Conservation (phyloP, 2,888 invertebrate species). For the Drosophila siamana region DNA sequence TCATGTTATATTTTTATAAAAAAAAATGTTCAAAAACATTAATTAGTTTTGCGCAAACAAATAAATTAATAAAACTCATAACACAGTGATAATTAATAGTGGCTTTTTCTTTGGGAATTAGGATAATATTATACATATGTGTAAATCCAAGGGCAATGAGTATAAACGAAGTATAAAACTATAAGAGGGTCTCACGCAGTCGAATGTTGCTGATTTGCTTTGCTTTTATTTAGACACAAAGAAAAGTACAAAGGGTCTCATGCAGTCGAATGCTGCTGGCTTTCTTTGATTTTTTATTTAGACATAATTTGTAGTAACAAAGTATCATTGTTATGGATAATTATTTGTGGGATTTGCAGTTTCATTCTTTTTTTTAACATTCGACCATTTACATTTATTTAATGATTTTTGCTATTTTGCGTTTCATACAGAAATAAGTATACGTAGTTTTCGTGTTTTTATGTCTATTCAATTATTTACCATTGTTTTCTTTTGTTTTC, state of each 20-base stretch:
- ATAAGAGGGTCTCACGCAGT: no score
- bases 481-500: conserved; percentile 10
- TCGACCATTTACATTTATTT: conserved; percentile 52
- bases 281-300: conserved; percentile 17
- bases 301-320: conserved; percentile 20
- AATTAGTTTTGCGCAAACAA: no score
- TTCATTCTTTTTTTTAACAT: conserved; percentile 34
- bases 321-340: conserved; percentile 11
- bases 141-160: no score
- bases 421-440: conserved; percentile 50
- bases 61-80: no score
- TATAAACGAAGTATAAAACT: no score
- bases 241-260: neutral
- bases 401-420: conserved; percentile 25
- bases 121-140: no score
- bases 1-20: no score
- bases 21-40: no score
- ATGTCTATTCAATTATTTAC: conserved; percentile 33
- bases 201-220: no score
- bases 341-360: conserved; percentile 11
- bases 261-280: neutral
- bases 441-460: conserved; percentile 31
- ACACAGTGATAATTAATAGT: no score
- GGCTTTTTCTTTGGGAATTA: no score
- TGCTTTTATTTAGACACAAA: no score